These are phyloP conservation scores for Babyrousa celebensis DNA, from an alignment of 2,797 vertebrate genomes.

Conservation along the genomic window DNA sequence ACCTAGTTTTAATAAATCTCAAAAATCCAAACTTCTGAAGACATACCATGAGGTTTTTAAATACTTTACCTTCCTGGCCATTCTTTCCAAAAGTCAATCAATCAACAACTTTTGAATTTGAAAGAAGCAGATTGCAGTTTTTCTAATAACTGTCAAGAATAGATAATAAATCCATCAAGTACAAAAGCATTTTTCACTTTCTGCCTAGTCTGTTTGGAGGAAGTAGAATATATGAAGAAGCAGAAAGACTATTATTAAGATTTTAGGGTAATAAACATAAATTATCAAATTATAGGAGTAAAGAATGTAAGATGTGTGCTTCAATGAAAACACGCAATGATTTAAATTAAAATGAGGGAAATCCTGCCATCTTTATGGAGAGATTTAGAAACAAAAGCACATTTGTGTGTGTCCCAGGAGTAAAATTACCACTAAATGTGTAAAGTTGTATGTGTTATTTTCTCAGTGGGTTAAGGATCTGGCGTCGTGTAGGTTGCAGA, in stretches of 20 bases:
- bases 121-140: conserved; percentile 54
- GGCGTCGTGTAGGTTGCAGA: no score
- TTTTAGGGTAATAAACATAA: conserved; percentile 69
- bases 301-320: conserved; percentile 10
- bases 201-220: conserved; percentile 38
- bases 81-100: conserved; percentile 66
- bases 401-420: neutral
- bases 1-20: conserved; percentile 69
- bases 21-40: conserved; percentile 66
- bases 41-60: conserved; percentile 51
- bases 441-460: neutral
- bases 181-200: conserved; percentile 65
- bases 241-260: conserved; percentile 56
- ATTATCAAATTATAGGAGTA: conserved; percentile 63
- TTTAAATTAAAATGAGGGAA: conserved; percentile 44
- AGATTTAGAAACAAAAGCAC: conserved; percentile 7
- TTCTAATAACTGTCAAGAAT: conserved; percentile 61
- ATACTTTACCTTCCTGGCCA: conserved; percentile 29
- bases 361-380: conserved; percentile 5
- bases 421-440: neutral
- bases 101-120: conserved; percentile 60
- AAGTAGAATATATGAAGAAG: conserved; percentile 51
- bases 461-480: no score
- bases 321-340: conserved; percentile 58
- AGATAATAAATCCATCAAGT: conserved; percentile 65